Conservation (phyloP, 2,888 invertebrate species). For the Hyposoter didymator region DNA sequence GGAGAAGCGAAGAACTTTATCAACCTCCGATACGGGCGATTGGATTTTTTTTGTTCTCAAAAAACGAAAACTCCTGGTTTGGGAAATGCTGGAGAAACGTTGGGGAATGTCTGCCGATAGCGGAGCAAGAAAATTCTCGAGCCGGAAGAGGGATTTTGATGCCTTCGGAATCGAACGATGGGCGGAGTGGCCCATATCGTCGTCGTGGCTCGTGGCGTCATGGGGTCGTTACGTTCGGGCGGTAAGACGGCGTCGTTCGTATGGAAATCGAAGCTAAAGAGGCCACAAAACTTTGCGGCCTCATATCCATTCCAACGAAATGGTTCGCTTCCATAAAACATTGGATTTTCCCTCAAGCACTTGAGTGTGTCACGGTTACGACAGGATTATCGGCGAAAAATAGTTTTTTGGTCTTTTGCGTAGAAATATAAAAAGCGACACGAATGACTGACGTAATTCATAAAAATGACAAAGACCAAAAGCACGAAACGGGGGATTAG, state of each 20-base stretch:
- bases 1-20: slow-evolving; percentile 72
- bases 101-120: slow-evolving; percentile 67
- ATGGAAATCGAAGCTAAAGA: background rate
- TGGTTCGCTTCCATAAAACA: background rate
- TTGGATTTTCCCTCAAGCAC: background rate
- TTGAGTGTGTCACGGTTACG: background rate
- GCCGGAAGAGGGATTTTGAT: slow-evolving; percentile 55
- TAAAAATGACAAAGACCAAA: slow-evolving; percentile 1
- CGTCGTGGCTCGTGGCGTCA: slow-evolving; percentile 11
- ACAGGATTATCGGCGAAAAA: background rate
- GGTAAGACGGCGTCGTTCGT: slow-evolving; percentile 2
- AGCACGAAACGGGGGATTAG: slow-evolving; percentile 1
- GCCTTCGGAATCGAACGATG: background rate
- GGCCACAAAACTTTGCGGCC: background rate
- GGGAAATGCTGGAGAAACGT: slow-evolving; percentile 36
- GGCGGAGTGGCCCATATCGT: background rate
- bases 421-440: background rate
- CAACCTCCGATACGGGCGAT: slow-evolving; percentile 67
- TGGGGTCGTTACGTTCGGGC: background rate
- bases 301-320: background rate
- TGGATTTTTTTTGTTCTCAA: slow-evolving; percentile 75
- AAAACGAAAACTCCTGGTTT: slow-evolving; percentile 20
- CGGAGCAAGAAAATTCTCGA: slow-evolving; percentile 72
- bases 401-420: background rate
- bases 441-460: background rate